These are phyloP conservation scores for Digitonthophagus gazella DNA, from an alignment of 2,888 invertebrate species.

Conservation along the genomic window DNA sequence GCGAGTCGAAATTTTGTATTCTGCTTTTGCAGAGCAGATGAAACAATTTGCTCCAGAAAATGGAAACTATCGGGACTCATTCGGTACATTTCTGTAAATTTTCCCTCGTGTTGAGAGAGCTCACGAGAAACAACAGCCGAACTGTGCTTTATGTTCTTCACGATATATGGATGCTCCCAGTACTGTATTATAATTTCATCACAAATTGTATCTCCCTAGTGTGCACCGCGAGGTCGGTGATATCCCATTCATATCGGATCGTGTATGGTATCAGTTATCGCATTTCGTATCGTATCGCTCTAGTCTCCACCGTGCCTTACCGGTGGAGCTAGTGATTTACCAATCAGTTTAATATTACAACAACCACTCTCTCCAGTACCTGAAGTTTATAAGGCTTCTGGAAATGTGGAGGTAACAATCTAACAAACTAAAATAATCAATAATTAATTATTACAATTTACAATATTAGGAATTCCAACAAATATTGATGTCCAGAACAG, in stretches of 20 bases:
- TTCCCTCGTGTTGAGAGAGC: conserved; percentile 1
- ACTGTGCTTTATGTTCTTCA: conserved; percentile 8
- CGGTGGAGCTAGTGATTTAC: too few relatives aligned
- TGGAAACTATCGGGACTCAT: conserved; percentile 15
- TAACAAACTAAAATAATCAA: too few relatives aligned
- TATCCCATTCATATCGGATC: background rate
- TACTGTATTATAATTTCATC: conserved; percentile 3
- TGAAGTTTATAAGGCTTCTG: too few relatives aligned
- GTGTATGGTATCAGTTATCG: conserved; percentile 8
- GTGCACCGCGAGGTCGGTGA: background rate
- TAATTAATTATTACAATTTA: too few relatives aligned
- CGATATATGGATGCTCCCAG: conserved; percentile 1
- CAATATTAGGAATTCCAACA: too few relatives aligned
- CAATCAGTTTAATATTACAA: too few relatives aligned
- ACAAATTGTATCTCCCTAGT: background rate
- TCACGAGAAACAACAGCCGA: conserved; percentile 3
- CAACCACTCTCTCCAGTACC: too few relatives aligned
- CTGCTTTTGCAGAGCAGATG: background rate
- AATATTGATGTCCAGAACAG: too few relatives aligned
- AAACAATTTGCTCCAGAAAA: conserved; percentile 1
- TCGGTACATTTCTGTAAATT: conserved; percentile 9
- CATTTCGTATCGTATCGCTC: background rate
- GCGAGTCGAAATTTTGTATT: background rate
- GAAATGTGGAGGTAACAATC: too few relatives aligned
- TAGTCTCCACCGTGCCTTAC: background rate